Conservation (phyloP, 2,797 vertebrate species). For the Centropyge bicolor region DNA sequence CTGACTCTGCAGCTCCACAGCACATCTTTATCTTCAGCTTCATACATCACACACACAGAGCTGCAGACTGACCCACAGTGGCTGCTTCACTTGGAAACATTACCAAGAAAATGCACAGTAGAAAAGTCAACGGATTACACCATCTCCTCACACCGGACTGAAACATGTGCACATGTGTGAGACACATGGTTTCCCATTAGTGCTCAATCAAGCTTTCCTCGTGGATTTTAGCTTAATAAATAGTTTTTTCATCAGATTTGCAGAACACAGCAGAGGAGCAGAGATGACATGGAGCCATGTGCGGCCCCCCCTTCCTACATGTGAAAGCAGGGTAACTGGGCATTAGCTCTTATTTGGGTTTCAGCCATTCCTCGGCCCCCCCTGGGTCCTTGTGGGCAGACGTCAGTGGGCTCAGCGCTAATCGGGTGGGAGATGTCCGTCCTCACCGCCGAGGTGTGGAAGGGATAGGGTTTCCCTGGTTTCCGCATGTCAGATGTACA, state of each 20-base stretch:
- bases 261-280: neutral
- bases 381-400: conserved; percentile 15
- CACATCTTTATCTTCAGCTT: neutral
- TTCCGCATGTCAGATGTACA: conserved; percentile 56
- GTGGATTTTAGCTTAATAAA: conserved; percentile 3
- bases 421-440: conserved; percentile 73
- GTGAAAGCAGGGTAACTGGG: conserved; percentile 5
- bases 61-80: neutral
- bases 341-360: conserved; percentile 13
- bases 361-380: conserved; percentile 18
- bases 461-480: conserved; percentile 65
- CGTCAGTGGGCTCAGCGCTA: conserved; percentile 33
- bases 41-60: neutral
- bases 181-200: neutral
- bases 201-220: conserved; percentile 10
- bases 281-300: neutral
- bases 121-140: neutral
- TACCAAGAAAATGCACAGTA: conserved; percentile 6
- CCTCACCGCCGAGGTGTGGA: conserved; percentile 67
- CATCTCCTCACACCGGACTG: conserved; percentile 20
- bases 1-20: neutral
- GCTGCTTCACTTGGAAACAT: conserved; percentile 23
- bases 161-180: conserved; percentile 32
- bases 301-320: neutral
- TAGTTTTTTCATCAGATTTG: neutral